Evolutionary conservation across 2,113 vertebrate genomes (phyloP), one percentile per base, ranked within the genome.

Genomic region (Eira barbara): DNA sequence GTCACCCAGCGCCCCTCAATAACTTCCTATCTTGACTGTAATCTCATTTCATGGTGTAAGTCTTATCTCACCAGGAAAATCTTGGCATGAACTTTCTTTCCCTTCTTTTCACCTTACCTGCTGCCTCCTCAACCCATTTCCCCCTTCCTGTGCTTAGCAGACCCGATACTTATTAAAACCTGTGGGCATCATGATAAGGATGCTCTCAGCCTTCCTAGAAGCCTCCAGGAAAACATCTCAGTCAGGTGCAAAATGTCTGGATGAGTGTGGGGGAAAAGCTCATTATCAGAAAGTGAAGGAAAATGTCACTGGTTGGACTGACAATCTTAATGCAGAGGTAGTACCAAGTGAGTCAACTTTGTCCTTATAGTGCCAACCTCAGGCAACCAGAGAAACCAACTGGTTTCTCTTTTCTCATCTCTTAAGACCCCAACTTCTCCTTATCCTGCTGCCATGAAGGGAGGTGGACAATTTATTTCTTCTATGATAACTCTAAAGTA

Each of bases 401-500:
- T 7, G 8, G 2, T 11, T 1, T 55, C 4, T 71, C 55, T 61
- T 42, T 84, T 65, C 65, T 88, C 59, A 25, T 80, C 2, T 31
- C 14, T 7, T 2, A 4, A 4, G 42, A 31, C 18, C 36, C 34
- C 97, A 98, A 69, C 88, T 98, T 97, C 93, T 97, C 73, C 91
- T 97, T 85, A 95, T 94, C 95, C 85, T 95, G 92, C 86, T 97
- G 91, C 0, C 34, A 94, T 90, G 86, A 93, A 81, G 86, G 83
- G 95, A 97, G 95, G 90, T 89, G 95, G 93, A 96, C 94, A 97
- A 91, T 98, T 96, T 96, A 96, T 96, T 97, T 97, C 97, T 96
- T 47, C 88, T 87, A 57, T 36, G 18, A 96, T 97, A 96, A 92
- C 89, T 80, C 85, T 92, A 97, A 97, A 98, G 86, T 76, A 92